phyloP scores from a whole-genome alignment of 2,888 invertebrate genomes.

The Mycogona germanica region DNA sequence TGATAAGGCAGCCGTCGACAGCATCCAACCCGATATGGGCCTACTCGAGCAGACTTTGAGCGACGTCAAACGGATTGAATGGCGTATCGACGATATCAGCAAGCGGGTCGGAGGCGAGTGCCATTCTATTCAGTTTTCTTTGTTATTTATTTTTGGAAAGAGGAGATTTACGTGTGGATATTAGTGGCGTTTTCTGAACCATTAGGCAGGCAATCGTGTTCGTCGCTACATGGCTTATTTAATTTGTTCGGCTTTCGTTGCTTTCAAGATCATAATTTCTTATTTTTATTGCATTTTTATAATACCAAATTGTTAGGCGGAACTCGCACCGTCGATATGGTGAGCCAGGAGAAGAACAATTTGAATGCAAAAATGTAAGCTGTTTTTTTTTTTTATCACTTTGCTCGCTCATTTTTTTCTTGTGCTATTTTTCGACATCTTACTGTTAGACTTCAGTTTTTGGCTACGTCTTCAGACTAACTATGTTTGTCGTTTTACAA shows the following conservation, averaged over 20 bases:
- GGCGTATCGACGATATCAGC: not conserved
- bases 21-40: slow-evolving; percentile 2
- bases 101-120: slow-evolving; percentile 1
- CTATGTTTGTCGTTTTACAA: too few species aligned
- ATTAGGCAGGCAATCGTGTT: too few species aligned
- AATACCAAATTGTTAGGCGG: slow-evolving; percentile 3
- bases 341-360: slow-evolving; percentile 6
- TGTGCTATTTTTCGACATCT: too few species aligned
- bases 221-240: too few species aligned
- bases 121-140: too few species aligned
- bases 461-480: not conserved
- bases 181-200: too few species aligned
- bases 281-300: not conserved
- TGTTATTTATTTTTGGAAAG: too few species aligned
- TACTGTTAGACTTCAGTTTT: not conserved
- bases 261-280: not conserved
- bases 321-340: not conserved
- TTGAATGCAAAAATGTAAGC: slow-evolving; percentile 9
- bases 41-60: slow-evolving; percentile 2
- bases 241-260: too few species aligned
- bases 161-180: too few species aligned
- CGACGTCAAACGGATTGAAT: slow-evolving; percentile 2
- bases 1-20: not conserved
- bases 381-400: too few species aligned
- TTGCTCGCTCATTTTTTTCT: too few species aligned